Percentiles rank a stretch among this genome's conserved stretches.
phyloP scores from a whole-genome alignment of 2,113 vertebrate genomes.

The Microtus pennsylvanicus region DNA sequence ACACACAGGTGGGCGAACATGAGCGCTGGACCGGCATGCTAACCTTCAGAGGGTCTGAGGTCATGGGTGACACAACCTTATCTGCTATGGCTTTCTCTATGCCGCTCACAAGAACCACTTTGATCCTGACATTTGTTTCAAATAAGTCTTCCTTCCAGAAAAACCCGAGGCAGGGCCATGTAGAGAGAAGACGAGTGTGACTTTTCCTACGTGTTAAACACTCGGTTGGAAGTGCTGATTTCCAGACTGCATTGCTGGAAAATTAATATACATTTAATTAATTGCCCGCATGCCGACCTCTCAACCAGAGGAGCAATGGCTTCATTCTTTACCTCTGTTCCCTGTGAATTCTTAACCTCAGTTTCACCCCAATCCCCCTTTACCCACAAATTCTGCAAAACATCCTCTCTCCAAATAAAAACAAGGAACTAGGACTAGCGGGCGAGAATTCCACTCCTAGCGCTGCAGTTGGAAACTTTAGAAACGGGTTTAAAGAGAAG shows the following conservation, averaged over 20 bases:
- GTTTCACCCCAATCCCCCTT: constrained; percentile 28
- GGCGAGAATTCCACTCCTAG: neutral
- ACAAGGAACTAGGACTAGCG: constrained; percentile 7
- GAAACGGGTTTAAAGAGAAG: constrained; percentile 53
- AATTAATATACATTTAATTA: constrained; percentile 60
- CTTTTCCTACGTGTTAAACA: constrained; percentile 69
- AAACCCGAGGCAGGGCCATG: constrained; percentile 57
- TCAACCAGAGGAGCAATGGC: constrained; percentile 34
- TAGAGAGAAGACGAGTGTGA: constrained; percentile 46
- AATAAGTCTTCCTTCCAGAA: constrained; percentile 63
- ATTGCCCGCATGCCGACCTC: constrained; percentile 47
- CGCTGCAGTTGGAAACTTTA: neutral
- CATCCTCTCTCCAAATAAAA: neutral
- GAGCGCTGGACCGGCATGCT: too few species aligned
- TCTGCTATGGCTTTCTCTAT: constrained; percentile 1
- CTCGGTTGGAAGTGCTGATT: constrained; percentile 70
- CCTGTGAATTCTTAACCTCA: neutral
- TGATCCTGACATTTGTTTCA: constrained; percentile 75
- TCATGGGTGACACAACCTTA: constrained; percentile 14
- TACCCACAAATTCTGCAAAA: constrained; percentile 47
- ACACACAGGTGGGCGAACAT: neutral
- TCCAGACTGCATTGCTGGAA: constrained; percentile 62
- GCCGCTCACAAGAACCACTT: constrained; percentile 40
- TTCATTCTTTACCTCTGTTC: constrained; percentile 45
- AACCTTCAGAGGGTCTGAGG: neutral